Percentiles rank a stretch among this genome's conserved stretches.
Evolutionary conservation across 2,888 invertebrate species (phyloP).

Genomic region (Chirona hameri): DNA sequence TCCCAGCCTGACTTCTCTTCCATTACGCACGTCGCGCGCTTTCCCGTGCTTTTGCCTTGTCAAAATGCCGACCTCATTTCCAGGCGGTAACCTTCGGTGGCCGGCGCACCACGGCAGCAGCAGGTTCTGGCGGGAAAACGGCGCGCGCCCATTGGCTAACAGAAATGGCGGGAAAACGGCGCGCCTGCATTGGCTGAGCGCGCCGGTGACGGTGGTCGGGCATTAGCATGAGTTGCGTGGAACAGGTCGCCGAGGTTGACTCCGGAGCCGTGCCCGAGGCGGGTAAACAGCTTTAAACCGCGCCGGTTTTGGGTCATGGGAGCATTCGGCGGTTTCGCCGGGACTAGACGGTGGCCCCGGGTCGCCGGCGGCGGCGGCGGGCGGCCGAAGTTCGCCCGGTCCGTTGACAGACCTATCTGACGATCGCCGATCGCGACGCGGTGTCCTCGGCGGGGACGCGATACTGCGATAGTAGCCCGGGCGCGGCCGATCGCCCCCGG

Average conservation of each 20-base stretch:
- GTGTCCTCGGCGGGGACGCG: too few species aligned
- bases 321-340: not conserved
- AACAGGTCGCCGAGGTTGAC: not conserved
- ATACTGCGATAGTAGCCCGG: too few species aligned
- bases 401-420: too few species aligned
- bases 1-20: not conserved
- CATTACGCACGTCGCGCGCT: not conserved
- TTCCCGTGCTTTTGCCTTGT: slow-evolving; percentile 7
- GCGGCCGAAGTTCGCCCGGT: not conserved
- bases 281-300: not conserved
- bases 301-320: not conserved
- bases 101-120: not conserved
- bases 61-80: slow-evolving; percentile 9
- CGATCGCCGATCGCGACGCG: too few species aligned
- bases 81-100: not conserved
- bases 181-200: not conserved
- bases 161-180: slow-evolving; percentile 2
- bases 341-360: not conserved
- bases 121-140: slow-evolving; percentile 25
- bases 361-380: not conserved
- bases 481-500: too few species aligned
- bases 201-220: not conserved
- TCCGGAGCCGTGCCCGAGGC: not conserved
- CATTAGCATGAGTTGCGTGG: not conserved
- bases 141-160: not conserved